Conservation (phyloP, 2,888 invertebrate genomes). For the Melipona beecheii region DNA sequence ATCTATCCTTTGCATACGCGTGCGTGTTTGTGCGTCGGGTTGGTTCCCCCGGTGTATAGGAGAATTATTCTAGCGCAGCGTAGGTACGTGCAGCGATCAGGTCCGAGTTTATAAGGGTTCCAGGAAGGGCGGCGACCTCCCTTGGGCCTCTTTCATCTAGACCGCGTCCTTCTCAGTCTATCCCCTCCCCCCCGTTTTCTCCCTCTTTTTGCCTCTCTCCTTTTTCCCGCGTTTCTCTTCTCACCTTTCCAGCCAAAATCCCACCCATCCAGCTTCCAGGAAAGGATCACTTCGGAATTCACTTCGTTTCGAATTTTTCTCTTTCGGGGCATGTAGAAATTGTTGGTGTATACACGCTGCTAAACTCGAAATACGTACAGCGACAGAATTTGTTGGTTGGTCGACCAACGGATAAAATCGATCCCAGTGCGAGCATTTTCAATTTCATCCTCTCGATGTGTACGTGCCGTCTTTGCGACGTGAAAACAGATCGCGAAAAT, state of each 20-base stretch:
- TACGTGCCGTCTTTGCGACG: no score
- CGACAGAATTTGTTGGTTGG: not conserved
- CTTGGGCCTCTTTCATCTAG: conserved; percentile 81
- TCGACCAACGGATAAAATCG: not conserved
- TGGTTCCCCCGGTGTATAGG: conserved; percentile 11
- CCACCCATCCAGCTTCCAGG: not conserved
- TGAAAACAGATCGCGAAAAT: no score
- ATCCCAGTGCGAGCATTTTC: not conserved
- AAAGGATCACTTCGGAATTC: conserved; percentile 14
- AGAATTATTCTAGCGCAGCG: conserved; percentile 64
- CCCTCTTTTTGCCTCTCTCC: conserved; percentile 1
- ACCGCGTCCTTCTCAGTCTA: conserved; percentile 72
- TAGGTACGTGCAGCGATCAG: conserved; percentile 67
- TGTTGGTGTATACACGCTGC: no score
- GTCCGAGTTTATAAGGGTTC: conserved; percentile 83
- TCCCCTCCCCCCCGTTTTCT: conserved; percentile 34
- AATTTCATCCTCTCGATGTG: no score
- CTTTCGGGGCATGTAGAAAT: not conserved
- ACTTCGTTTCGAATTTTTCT: not conserved
- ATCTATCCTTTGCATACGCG: no score
- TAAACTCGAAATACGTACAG: not conserved
- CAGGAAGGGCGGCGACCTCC: conserved; percentile 83
- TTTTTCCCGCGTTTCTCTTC: conserved; percentile 24
- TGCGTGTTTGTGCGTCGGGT: no score
- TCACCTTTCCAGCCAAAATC: conserved; percentile 38